Conservation (phyloP, 53 echinoderm and acorn worm genomes). For the Astropecten irregularis region DNA sequence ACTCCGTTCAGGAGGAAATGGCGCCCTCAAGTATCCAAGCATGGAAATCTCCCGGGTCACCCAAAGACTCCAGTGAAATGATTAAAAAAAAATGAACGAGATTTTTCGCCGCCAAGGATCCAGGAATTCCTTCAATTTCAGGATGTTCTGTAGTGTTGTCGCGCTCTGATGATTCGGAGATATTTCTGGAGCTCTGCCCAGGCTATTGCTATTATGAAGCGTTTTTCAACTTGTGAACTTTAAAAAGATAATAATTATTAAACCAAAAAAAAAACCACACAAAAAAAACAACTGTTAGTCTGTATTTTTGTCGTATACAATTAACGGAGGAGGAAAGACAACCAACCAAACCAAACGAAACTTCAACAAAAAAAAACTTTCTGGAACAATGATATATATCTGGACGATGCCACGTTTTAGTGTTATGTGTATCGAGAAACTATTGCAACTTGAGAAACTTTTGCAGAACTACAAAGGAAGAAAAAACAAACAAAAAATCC, state of each 20-base stretch:
- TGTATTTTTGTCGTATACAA: conserved; percentile 55
- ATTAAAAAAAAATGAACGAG: no score
- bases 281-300: conserved; percentile 36
- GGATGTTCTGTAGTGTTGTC: no score
- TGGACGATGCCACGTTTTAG: not conserved
- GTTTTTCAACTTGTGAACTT: conserved; percentile 51
- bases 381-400: not conserved
- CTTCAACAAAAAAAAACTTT: conserved; percentile 27
- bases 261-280: no score
- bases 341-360: no score
- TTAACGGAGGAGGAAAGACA: no score
- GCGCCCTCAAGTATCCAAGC: not conserved
- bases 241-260: no score
- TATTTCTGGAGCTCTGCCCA: no score
- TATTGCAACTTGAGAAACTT: conserved; percentile 14
- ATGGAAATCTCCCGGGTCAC: not conserved
- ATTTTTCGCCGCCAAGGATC: no score
- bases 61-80: not conserved
- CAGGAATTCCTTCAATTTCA: no score
- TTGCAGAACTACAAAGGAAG: conserved; percentile 21
- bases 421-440: not conserved
- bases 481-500: not conserved
- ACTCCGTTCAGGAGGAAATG: not conserved
- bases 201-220: conserved; percentile 4
- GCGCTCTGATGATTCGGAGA: no score